Evolutionary conservation across 2,888 invertebrate genomes (phyloP).

Genomic region (Dicyrtoma fusca): DNA sequence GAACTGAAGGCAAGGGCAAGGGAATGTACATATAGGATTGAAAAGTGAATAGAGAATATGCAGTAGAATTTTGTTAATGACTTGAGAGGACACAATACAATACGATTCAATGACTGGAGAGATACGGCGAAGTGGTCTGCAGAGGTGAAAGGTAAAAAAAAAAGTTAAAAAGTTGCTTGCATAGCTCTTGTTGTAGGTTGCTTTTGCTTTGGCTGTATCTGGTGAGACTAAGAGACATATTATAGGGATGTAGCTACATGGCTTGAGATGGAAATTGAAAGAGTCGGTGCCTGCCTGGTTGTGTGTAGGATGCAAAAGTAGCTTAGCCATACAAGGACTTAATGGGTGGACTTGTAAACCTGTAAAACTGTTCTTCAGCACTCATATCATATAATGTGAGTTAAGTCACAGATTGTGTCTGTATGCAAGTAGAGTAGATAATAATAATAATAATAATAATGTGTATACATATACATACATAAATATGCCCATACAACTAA

Average conservation of each 20-base stretch:
- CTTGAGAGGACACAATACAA: background rate
- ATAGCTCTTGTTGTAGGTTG: no score
- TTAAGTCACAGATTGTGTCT: background rate
- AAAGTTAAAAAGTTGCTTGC: no score
- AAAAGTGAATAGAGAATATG: background rate
- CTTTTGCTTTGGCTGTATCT: no score
- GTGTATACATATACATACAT: background rate
- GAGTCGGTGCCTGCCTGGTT: constrained; percentile 15
- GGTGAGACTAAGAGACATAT: background rate
- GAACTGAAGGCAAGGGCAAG: no score
- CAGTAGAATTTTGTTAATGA: background rate
- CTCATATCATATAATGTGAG: no score
- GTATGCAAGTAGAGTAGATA: background rate
- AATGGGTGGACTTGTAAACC: constrained; percentile 57
- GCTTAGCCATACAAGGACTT: constrained; percentile 57
- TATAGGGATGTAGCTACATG: no score
- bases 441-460: background rate
- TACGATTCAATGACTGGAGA: no score
- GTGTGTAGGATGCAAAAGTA: constrained; percentile 57
- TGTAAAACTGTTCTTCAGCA: constrained; percentile 27
- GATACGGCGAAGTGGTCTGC: background rate
- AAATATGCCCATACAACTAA: background rate
- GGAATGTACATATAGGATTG: constrained; percentile 9
- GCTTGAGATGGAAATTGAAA: no score
- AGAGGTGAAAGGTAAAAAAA: constrained; percentile 28